Conservation (phyloP, 2,888 invertebrate genomes). For the Lottia gigantea region DNA sequence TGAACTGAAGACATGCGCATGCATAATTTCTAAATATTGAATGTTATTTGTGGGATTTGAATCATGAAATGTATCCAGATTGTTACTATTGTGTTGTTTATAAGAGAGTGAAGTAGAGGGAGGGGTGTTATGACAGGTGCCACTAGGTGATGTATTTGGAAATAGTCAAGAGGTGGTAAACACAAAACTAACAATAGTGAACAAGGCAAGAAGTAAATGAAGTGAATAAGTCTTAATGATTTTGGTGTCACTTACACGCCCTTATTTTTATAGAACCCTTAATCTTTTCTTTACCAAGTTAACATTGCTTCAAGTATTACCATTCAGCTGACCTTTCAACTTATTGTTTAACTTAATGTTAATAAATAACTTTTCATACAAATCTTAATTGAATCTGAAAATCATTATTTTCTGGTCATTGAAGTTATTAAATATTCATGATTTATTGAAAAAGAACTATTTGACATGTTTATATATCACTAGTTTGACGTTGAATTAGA, state of each 20-base stretch:
- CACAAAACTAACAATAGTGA: background rate
- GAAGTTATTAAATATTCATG: slow-evolving; percentile 6
- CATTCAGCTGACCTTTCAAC: background rate
- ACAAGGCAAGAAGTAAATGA: slow-evolving; percentile 5
- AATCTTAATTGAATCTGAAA: background rate
- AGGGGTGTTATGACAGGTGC: slow-evolving; percentile 4
- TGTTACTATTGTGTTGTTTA: background rate
- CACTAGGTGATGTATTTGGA: background rate
- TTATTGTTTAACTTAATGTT: background rate
- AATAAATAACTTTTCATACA: background rate
- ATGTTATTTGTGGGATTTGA: background rate
- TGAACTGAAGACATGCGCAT: slow-evolving; percentile 6
- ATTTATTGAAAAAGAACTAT: background rate
- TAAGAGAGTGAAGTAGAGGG: background rate
- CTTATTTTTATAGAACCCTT: background rate
- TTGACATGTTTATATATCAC: background rate
- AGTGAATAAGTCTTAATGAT: background rate
- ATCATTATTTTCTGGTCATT: slow-evolving; percentile 7
- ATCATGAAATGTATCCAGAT: slow-evolving; percentile 7
- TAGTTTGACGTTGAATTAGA: too few relatives aligned
- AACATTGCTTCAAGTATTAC: background rate
- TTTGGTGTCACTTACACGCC: slow-evolving; percentile 5
- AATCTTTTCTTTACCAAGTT: background rate
- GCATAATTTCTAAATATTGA: slow-evolving; percentile 4
- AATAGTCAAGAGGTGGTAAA: background rate